Conservation (phyloP, 2,888 invertebrate genomes). For the Acanthopleura granulata region DNA sequence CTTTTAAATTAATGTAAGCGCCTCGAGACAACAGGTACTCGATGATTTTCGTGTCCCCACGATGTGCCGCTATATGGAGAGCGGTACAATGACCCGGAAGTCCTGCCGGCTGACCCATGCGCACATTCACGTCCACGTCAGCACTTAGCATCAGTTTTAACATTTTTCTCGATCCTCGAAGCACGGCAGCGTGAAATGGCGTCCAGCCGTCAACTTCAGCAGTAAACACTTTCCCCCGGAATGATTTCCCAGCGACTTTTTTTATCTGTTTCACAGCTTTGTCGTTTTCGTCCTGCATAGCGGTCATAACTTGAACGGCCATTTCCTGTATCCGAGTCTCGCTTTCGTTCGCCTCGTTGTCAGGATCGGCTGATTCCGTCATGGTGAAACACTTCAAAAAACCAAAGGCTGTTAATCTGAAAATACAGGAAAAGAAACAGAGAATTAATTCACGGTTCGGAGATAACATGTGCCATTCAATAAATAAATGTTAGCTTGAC, state of each 20-base stretch:
- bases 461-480: no score
- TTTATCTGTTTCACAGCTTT: conserved; percentile 32
- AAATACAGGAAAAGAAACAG: no score
- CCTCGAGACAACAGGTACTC: conserved; percentile 47
- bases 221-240: conserved; percentile 38
- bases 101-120: conserved; percentile 53
- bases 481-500: no score
- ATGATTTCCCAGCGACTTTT: conserved; percentile 42
- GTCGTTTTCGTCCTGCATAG: conserved; percentile 13
- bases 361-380: conserved; percentile 9
- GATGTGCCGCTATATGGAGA: conserved; percentile 48
- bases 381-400: neutral
- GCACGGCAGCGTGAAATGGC: conserved; percentile 51
- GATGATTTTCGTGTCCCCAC: conserved; percentile 43
- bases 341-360: neutral
- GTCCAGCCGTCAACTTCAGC: conserved; percentile 53
- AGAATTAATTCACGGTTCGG: no score
- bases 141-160: conserved; percentile 46
- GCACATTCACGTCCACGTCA: conserved; percentile 46
- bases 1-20: conserved; percentile 39
- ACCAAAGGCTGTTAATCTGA: no score
- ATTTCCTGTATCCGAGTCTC: neutral
- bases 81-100: conserved; percentile 43
- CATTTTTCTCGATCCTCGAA: conserved; percentile 44
- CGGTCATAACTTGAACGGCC: neutral